Percentiles rank a stretch among this genome's conserved stretches.
These are phyloP conservation scores for Agrypnus murinus DNA, from an alignment of 2,888 invertebrate genomes.

Conservation along the genomic window DNA sequence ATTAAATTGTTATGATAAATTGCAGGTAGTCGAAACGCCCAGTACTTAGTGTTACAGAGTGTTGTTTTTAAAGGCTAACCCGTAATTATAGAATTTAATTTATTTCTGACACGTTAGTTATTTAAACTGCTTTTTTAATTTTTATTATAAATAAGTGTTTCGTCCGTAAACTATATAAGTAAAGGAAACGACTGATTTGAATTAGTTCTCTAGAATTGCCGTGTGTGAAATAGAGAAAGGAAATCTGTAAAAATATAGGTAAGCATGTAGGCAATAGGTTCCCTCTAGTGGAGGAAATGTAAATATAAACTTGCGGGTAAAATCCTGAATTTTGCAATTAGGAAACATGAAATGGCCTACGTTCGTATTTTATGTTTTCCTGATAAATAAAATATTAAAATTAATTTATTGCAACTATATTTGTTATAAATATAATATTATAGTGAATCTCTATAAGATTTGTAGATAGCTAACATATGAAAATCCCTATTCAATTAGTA, in stretches of 20 bases:
- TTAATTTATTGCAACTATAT: conserved; percentile 41
- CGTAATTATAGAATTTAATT: conserved; percentile 34
- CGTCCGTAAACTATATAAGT: neutral
- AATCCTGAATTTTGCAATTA: conserved; percentile 18
- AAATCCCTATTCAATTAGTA: no score
- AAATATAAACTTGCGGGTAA: neutral
- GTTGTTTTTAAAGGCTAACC: conserved; percentile 30
- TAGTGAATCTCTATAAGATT: neutral
- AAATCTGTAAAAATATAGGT: conserved; percentile 3
- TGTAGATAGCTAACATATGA: neutral
- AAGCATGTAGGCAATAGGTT: neutral
- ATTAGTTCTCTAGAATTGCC: conserved; percentile 3
- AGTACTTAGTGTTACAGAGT: conserved; percentile 34
- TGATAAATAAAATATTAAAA: conserved; percentile 46
- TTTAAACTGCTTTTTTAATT: neutral
- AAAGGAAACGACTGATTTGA: neutral
- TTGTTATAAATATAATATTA: conserved; percentile 29
- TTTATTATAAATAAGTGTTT: conserved; percentile 1
- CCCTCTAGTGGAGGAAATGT: conserved; percentile 3
- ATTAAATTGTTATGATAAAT: conserved; percentile 38
- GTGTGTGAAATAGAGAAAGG: neutral
- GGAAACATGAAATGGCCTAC: conserved; percentile 7
- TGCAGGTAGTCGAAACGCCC: conserved; percentile 33
- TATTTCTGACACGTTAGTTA: conserved; percentile 22
- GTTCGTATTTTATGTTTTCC: conserved; percentile 34